Base-by-base conservation (phyloP, 23 tunicate genomes). In the Phallusia fumigata region DNA sequence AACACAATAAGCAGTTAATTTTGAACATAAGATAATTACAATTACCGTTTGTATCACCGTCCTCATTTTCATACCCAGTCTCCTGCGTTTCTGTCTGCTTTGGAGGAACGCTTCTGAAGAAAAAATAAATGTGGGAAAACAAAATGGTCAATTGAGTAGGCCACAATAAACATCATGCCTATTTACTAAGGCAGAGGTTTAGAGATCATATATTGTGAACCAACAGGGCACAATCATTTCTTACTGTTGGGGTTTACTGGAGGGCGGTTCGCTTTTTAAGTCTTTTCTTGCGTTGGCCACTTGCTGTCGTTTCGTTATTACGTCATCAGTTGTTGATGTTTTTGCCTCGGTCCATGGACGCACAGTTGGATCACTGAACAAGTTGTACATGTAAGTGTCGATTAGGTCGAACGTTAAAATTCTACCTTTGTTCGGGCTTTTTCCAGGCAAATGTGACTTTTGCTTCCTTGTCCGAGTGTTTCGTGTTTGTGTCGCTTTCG, bases 341-440 rank as follows among this genome's bases (percentile, higher is more conserved):
- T 53, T 53, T 18, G 19, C n/a, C 76, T 85, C 88, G 44, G 88
- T 85, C 88, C 88, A 85, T 18, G 88, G 88, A 15, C 88, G 78
- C 22, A 82, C 77, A 8, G 77, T 21, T 16, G 69, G 28, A 3
- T 58, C 28, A 58, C 69, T 58, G 16, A 24, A 58, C 3, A 22
- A 40, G 5, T 40, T 40, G 5, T 40, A 40, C 10, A 3, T 40
- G 47, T 3, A 10, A 10, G 47, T 40, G 47, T 5, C 10, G 47
- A 40, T 40, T 5, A 40, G 47, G 47, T 40, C 5, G 10, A 40
- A 40, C 10, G 10, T 3, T 40, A 5, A 40, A 40, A 5, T 40
- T 40, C 10, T 40, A 40, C 47, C 47, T 40, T 40, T 40, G 47
- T 40, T 40, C 47, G 47, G 47, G 5, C 47, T 65, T 30, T 30